Percentiles rank a stretch among this genome's conserved stretches.
phyloP scores from a whole-genome alignment of 1,140 invertebrate species.

The Diabrotica undecimpunctata region DNA sequence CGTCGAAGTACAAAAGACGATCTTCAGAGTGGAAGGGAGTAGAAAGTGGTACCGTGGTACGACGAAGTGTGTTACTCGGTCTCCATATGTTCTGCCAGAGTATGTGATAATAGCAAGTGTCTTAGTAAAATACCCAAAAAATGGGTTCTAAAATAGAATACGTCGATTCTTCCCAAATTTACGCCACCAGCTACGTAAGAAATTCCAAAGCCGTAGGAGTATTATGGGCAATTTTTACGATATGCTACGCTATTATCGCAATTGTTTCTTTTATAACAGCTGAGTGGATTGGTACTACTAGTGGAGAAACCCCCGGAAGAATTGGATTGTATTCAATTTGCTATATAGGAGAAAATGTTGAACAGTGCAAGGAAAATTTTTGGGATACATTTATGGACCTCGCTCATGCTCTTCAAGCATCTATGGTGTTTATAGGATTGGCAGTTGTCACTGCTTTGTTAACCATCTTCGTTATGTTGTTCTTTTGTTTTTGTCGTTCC shows the following conservation, averaged over 20 bases:
- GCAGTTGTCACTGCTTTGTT: conserved; percentile 81
- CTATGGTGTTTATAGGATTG: conserved; percentile 84
- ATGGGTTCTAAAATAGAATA: conserved; percentile 90
- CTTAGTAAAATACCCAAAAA: background rate
- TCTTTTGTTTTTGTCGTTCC: conserved; percentile 93
- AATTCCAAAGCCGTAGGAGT: conserved; percentile 96
- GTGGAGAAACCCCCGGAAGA: conserved; percentile 82
- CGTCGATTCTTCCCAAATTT: conserved; percentile 82
- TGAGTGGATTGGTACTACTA: conserved; percentile 85
- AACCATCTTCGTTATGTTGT: conserved; percentile 81
- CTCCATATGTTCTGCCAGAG: conserved; percentile 5
- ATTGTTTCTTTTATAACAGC: conserved; percentile 93
- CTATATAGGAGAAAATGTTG: conserved; percentile 58
- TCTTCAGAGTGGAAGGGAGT: conserved; percentile 10
- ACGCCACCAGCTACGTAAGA: conserved; percentile 88
- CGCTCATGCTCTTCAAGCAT: conserved; percentile 71
- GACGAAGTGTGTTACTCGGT: background rate
- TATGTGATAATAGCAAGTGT: conserved; percentile 1
- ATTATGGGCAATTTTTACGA: conserved; percentile 93
- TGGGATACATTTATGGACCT: conserved; percentile 82
- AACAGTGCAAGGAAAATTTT: conserved; percentile 72
- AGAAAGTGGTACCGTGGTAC: conserved; percentile 10
- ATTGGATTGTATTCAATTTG: conserved; percentile 91
- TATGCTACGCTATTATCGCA: conserved; percentile 94
- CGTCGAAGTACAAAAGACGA: background rate